These are phyloP conservation scores for Trachops cirrhosus DNA, from an alignment of 2,797 vertebrate species.

Conservation along the genomic window DNA sequence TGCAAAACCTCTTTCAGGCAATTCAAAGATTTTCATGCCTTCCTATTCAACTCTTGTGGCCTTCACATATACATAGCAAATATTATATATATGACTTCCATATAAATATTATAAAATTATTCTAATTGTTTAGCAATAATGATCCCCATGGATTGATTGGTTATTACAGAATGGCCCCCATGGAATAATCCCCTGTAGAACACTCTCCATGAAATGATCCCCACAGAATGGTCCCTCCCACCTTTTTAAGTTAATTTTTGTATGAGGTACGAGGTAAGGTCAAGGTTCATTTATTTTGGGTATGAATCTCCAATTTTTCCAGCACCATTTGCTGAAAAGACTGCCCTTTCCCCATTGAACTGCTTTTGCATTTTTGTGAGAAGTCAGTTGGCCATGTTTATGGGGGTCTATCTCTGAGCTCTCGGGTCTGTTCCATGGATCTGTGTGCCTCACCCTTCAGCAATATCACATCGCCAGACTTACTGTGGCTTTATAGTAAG, in stretches of 20 bases:
- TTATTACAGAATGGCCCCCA: not conserved
- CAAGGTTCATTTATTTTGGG: not conserved
- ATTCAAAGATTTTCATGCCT: not conserved
- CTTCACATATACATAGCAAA: not conserved
- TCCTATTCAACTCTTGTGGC: not conserved
- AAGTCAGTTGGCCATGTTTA: not conserved
- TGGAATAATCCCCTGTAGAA: not conserved
- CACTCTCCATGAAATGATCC: not conserved
- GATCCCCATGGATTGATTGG: not conserved
- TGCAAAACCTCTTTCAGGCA: not conserved
- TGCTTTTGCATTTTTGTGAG: not conserved
- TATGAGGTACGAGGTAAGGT: not conserved
- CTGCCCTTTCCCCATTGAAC: not conserved
- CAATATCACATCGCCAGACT: not conserved
- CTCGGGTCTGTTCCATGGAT: not conserved
- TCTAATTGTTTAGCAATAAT: not conserved
- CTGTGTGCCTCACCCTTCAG: not conserved
- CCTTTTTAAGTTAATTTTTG: not conserved
- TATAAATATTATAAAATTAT: not conserved
- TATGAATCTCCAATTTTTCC: not conserved
- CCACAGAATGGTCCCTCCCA: too few species aligned
- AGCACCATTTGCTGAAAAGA: not conserved
- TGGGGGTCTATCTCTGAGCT: not conserved
- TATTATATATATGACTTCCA: not conserved
- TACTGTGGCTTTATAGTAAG: not conserved